Base-by-base conservation (phyloP, 2,113 vertebrate genomes). In the Callocephalon fimbriatum region DNA sequence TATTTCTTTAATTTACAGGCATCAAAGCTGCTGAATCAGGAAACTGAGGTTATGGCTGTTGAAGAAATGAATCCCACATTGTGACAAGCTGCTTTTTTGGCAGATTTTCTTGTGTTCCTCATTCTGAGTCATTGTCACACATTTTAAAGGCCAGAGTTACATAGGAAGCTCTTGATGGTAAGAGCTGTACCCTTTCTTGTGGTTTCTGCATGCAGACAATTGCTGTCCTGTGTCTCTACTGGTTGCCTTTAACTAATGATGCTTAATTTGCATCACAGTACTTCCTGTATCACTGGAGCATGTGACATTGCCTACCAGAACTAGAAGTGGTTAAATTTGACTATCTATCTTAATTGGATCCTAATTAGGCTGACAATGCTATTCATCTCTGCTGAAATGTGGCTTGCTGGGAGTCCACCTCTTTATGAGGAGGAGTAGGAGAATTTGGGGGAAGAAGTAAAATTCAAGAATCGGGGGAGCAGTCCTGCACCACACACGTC, bases 31-130 rank as follows among this genome's bases (percentile, higher is more conserved):
- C 96, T 97, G 96, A 97, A 94, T 98, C 98, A 98, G 98, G 97
- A 98, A 98, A 97, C 97, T 93, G 97, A 98, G 98, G 97, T 98
- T 97, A 95, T 97, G 94, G 96, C 97, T 97, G 83, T 90, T 97
- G 90, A 98, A 98, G 97, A 98, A 98, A 97, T 44, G 2, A 88
- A 97, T 98, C 96, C 96, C 94, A 88, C 97, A 72, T 95, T 63
- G 91, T 95, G 93, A 97, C 86, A 91, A 96, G 92, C 91, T 95
- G 97, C 94, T 97, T 97, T 93, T 97, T 97, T 29, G 58, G 92
- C 96, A 98, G 82, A 93, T 96, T 93, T 90, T 65, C 93, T 94
- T 82, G 35, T 81, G 91, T 96, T 98, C 97, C 93, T 96, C 95
- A 82, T 95, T 92, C 70, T 98, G 97, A 98, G 97, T 98, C 98